Evolutionary conservation across 2,797 vertebrate genomes (phyloP), one percentile per base, ranked within the genome.

Genomic region (Pipistrellus nathusii): DNA sequence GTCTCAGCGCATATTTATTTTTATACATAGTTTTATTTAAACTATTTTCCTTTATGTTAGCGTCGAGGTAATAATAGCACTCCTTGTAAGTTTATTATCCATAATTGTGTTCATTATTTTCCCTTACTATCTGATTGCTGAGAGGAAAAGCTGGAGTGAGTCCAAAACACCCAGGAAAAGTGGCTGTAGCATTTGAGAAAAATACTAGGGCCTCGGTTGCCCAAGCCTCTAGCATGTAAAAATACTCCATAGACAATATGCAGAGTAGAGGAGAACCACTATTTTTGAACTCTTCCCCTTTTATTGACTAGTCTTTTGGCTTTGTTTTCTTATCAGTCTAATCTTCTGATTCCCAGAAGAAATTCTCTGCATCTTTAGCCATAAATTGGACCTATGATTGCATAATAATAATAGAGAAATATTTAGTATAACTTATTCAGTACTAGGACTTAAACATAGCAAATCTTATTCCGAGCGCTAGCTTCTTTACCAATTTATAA

Each of bases 11-110:
- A 85, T 44, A n/a, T 2, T 41, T 20, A 64, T 7, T 75, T 68
- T 69, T 83, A 12, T 25, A 30, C 25, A 35, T 87, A 35, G 38
- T 84, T 95, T 93, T 53, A 71, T 82, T 92, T 57, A 53, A 32
- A 18, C 6, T 57, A 2, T 68, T 88, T 77, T 55, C 11, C n/a
- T 71, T 85, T 94, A 66, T 85, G 27, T 81, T 85, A 57, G 41
- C 5, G 2, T 84, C n/a, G 23, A 23, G 27, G 12, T 64, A 64
- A 44, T 73, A 23, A 23, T 11, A 53, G 12, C 35, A 46, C 4
- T 71, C 35, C 41, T 62, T 72, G 10, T 53, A 83, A 30, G 30
- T 46, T 91, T 76, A 41, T 85, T 13, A 41, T 25, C n/a, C 11
- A 1, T 92, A 75, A 51, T 86, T 51, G 14, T 30, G 30, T 48